A percentile compares a stretch with the other conserved stretches of the same genome.
phyloP scores from a whole-genome alignment of 2,113 vertebrate species.

The Gracilinanus agilis region DNA sequence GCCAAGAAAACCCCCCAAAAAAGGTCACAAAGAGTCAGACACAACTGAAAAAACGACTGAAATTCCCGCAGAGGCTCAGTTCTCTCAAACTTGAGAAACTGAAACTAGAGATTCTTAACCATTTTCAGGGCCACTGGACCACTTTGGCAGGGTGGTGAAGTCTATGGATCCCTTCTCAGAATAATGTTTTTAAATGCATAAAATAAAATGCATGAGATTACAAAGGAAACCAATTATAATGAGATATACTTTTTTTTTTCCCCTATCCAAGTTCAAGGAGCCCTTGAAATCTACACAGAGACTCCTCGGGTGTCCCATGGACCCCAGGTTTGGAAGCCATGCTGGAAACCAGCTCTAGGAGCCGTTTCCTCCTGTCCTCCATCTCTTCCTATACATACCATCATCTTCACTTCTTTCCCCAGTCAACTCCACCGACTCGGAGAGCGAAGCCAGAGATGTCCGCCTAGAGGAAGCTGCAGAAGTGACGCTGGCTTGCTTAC shows the following conservation, averaged over 20 bases:
- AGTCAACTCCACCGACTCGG: constrained; percentile 94
- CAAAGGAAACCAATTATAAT: too few species aligned
- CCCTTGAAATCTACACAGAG: neutral
- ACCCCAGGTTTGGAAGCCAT: neutral
- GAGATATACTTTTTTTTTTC: too few species aligned
- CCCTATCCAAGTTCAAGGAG: neutral
- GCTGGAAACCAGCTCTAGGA: neutral
- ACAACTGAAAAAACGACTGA: too few species aligned
- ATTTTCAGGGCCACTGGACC: neutral
- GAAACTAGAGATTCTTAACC: neutral
- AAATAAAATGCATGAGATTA: neutral
- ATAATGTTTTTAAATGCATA: neutral
- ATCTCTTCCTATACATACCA: constrained; percentile 83
- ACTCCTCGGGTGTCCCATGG: neutral
- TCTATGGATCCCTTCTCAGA: neutral
- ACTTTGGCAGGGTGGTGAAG: neutral
- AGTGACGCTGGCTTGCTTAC: constrained; percentile 94
- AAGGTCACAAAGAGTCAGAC: too few species aligned
- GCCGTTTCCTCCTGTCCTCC: neutral
- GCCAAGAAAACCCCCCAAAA: too few species aligned
- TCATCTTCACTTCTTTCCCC: constrained; percentile 96
- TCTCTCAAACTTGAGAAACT: neutral
- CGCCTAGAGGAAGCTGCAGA: constrained; percentile 96
- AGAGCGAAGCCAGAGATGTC: constrained; percentile 95
- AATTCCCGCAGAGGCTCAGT: neutral